These are phyloP conservation scores for Gallinago jamesoni DNA, from an alignment of 2,113 vertebrate genomes.

Conservation along the genomic window DNA sequence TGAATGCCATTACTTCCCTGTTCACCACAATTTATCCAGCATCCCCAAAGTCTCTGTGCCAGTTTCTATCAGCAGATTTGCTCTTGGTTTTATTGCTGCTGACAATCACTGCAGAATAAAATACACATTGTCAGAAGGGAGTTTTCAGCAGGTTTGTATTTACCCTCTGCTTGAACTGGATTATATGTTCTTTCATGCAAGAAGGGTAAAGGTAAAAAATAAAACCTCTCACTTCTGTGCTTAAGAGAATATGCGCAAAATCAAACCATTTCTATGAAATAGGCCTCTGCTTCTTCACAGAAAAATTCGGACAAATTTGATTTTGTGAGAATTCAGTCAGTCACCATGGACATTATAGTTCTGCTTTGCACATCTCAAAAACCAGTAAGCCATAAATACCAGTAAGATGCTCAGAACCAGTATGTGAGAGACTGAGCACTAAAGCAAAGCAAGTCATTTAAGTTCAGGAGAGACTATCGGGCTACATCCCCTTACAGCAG, in stretches of 20 bases:
- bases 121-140: neutral
- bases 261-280: neutral
- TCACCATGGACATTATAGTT: neutral
- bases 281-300: neutral
- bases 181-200: constrained; percentile 9
- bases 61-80: neutral
- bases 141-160: constrained; percentile 14
- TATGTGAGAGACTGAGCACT: neutral
- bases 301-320: neutral
- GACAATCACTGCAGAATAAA: neutral
- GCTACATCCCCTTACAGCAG: neutral
- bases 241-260: neutral
- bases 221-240: neutral
- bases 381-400: neutral
- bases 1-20: neutral
- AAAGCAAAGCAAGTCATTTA: neutral
- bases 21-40: neutral
- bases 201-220: neutral
- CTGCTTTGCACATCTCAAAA: neutral
- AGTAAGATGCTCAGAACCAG: neutral
- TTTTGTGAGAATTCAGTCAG: neutral
- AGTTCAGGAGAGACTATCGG: neutral
- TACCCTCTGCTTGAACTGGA: constrained; percentile 28
- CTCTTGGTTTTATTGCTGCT: neutral
- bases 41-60: neutral